Evolutionary conservation across 1,140 invertebrate genomes (phyloP).

Genomic region (Venustaconcha ellipsiformis): DNA sequence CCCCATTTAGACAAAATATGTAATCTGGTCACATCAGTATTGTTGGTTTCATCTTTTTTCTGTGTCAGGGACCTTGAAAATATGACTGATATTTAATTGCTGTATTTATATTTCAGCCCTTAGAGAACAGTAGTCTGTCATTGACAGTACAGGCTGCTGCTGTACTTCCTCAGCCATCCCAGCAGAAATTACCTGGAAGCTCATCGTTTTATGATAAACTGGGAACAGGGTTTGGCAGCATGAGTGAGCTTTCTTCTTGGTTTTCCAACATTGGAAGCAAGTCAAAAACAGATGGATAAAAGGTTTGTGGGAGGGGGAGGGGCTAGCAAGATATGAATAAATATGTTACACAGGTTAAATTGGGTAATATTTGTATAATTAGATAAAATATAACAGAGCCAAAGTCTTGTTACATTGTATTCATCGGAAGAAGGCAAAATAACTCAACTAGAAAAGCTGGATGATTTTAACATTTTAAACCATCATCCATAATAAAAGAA

Average conservation of each 20-base stretch:
- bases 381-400: too few relatives aligned
- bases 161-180: conserved; percentile 41
- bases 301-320: too few relatives aligned
- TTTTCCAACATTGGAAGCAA: conserved; percentile 22
- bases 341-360: too few relatives aligned
- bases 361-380: too few relatives aligned
- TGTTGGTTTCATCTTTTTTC: too few relatives aligned
- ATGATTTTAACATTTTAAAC: too few relatives aligned
- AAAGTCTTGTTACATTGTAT: too few relatives aligned
- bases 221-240: conserved; percentile 23
- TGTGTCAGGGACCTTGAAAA: not conserved
- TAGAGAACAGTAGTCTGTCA: conserved; percentile 23
- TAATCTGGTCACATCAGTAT: too few relatives aligned
- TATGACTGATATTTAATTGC: not conserved
- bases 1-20: not conserved
- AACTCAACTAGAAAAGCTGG: too few relatives aligned
- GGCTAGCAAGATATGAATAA: too few relatives aligned
- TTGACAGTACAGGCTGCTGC: conserved; percentile 55
- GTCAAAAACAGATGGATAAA: not conserved
- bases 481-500: too few relatives aligned
- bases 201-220: conserved; percentile 30
- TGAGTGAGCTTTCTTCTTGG: conserved; percentile 29
- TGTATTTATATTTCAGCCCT: not conserved
- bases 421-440: too few relatives aligned
- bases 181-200: conserved; percentile 14